Evolutionary conservation across 2,113 vertebrate species (phyloP), one percentile per base, ranked within the genome.

Genomic region (Xenopus laevis): DNA sequence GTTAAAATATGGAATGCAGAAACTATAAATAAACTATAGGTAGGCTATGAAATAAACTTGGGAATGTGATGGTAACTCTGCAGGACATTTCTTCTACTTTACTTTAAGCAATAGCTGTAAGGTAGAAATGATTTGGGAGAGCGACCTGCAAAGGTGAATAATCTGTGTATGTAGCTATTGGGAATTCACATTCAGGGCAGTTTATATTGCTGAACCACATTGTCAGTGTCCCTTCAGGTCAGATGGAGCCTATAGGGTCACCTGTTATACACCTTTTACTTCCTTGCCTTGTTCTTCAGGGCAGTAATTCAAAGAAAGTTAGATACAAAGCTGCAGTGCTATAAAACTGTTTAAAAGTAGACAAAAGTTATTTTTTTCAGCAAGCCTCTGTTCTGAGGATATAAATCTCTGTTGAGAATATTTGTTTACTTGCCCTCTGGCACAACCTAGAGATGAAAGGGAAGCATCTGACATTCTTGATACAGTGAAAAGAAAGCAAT

Each of bases 401-500:
- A 62, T 65, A 72, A 72, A 72, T 65, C 53, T 73, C 63, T 21
- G 11, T 18, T 46, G 50, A 59, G 52, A 57, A 46, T 73, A 44
- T 21, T 73, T 73, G 61, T 73, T 66, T 65, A 73, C 63, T 58
- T 58, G 44, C 33, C 71, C 71, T 66, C 52, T 72, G n/a, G 71
- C 50, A 65, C 40, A 55, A 57, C 61, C 45, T 44, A 16, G 4
- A 72, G 61, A 72, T 65, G 61, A 72, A 72, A 72, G 71, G 18
- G 27, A 57, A 10, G n/a, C 40, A 50, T 45, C 50, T 72, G 60
- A 72, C 23, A 62, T 52, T 72, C 59, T 63, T 64, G 71, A 46
- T 44, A 15, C 50, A 65, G 53, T 72, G 47, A 33, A 65, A 65
- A 45, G 47, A 45, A 65, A 33, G 30, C 17, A n/a, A 23, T 45